Conservation (phyloP, 2,888 invertebrate species). For the Diplolepis rosae region DNA sequence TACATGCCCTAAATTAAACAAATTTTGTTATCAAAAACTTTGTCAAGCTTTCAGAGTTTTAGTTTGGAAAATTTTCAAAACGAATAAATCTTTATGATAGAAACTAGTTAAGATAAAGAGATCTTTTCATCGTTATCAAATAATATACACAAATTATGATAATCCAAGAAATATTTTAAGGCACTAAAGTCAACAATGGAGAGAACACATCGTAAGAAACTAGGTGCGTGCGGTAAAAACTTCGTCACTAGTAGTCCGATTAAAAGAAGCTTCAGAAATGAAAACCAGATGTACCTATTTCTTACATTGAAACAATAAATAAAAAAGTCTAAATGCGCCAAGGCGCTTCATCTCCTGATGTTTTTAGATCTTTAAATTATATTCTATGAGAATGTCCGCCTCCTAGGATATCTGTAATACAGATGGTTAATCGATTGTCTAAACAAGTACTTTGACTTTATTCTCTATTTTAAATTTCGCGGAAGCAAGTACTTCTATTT, state of each 20-base stretch:
- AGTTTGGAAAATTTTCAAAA: not conserved
- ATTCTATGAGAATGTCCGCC: not conserved
- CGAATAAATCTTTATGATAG: not conserved
- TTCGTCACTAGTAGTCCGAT: slow-evolving; percentile 22
- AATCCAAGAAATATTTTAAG: slow-evolving; percentile 26
- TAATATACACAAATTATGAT: slow-evolving; percentile 5
- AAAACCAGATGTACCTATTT: slow-evolving; percentile 30
- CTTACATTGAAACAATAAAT: slow-evolving; percentile 25
- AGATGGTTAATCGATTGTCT: slow-evolving; percentile 20
- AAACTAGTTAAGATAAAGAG: not conserved
- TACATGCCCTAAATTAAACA: too few relatives aligned
- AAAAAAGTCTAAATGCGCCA: slow-evolving; percentile 7
- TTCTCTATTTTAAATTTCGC: slow-evolving; percentile 1
- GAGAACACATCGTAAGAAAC: not conserved
- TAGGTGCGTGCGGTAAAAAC: slow-evolving; percentile 21
- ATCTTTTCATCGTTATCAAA: not conserved
- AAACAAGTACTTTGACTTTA: slow-evolving; percentile 16
- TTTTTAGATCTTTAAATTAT: slow-evolving; percentile 18
- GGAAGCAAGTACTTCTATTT: slow-evolving; percentile 15
- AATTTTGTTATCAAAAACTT: too few relatives aligned
- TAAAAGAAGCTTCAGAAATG: slow-evolving; percentile 26
- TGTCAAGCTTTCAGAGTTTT: too few relatives aligned
- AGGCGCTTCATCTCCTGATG: not conserved
- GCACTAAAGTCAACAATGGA: slow-evolving; percentile 27
- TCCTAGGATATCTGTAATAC: slow-evolving; percentile 8